These are phyloP conservation scores for Grallaria varia DNA, from an alignment of 2,113 vertebrate species.

Conservation along the genomic window DNA sequence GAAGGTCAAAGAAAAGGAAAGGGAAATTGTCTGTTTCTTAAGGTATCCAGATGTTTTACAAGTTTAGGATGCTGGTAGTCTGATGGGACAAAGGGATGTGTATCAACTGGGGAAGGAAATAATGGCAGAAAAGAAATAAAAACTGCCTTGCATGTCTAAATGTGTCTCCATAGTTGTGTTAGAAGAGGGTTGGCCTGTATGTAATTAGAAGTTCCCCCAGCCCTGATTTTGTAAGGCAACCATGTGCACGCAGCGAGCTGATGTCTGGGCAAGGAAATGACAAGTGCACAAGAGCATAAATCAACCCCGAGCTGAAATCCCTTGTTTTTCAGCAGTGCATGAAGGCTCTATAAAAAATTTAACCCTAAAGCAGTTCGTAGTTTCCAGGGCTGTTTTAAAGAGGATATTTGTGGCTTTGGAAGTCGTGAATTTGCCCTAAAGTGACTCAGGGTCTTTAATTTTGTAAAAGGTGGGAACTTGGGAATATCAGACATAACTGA, in stretches of 20 bases:
- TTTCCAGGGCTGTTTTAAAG: neutral
- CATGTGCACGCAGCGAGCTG: neutral
- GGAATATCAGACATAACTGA: neutral
- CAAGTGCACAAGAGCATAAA: constrained; percentile 50
- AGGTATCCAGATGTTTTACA: neutral
- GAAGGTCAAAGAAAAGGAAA: neutral
- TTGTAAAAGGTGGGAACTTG: neutral
- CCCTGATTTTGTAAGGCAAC: constrained; percentile 35
- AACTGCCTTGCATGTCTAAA: neutral
- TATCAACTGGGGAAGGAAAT: neutral
- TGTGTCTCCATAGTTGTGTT: neutral
- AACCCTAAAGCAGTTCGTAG: neutral
- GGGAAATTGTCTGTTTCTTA: neutral
- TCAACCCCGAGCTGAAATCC: constrained; percentile 22
- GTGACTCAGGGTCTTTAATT: neutral
- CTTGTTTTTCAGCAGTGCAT: neutral
- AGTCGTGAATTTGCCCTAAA: neutral
- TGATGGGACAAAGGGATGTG: neutral
- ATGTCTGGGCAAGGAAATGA: constrained; percentile 22
- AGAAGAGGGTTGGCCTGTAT: neutral
- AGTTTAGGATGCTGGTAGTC: neutral
- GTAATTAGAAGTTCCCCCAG: constrained; percentile 20
- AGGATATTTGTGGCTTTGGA: neutral
- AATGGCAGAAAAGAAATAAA: neutral
- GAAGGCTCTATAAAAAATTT: neutral